Evolutionary conservation across 2,113 vertebrate genomes (phyloP).

Genomic region (Conger conger): DNA sequence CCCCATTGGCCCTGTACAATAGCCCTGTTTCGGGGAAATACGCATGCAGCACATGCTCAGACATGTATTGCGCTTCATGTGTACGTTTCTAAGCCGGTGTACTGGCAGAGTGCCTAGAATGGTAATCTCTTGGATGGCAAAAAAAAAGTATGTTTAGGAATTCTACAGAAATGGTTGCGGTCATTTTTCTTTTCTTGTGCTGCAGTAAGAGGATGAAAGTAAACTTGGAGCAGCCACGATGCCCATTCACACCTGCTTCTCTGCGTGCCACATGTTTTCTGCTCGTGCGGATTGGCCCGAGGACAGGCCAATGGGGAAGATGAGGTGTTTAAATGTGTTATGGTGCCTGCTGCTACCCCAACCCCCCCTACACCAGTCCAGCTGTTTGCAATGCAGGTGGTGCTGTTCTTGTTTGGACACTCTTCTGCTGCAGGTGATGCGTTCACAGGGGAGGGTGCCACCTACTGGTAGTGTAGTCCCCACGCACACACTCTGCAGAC

Average conservation of each 20-base stretch:
- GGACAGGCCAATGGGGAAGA: neutral
- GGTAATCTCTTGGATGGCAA: too few species aligned
- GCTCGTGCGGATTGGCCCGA: neutral
- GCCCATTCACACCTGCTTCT: too few species aligned
- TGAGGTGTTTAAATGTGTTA: neutral
- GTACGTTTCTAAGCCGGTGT: neutral
- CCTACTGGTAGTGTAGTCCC: slow-evolving; percentile 5
- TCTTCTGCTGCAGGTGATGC: too few species aligned
- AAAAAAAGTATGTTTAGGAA: too few species aligned
- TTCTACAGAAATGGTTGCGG: too few species aligned
- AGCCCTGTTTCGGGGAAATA: neutral
- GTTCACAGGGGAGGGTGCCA: slow-evolving; percentile 15
- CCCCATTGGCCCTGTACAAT: neutral
- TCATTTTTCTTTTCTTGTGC: too few species aligned
- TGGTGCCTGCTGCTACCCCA: neutral
- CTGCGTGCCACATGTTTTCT: neutral
- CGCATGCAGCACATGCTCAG: neutral
- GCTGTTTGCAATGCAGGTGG: neutral
- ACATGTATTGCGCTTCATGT: neutral
- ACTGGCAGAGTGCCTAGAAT: too few species aligned
- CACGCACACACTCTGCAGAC: too few species aligned
- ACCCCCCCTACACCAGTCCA: neutral
- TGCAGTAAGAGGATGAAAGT: too few species aligned
- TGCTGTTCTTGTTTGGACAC: neutral
- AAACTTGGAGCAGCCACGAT: too few species aligned